Percentiles rank a stretch among this genome's conserved stretches.
These are phyloP conservation scores for Actinemys pallida DNA, from an alignment of 2,113 vertebrate genomes.

Conservation along the genomic window DNA sequence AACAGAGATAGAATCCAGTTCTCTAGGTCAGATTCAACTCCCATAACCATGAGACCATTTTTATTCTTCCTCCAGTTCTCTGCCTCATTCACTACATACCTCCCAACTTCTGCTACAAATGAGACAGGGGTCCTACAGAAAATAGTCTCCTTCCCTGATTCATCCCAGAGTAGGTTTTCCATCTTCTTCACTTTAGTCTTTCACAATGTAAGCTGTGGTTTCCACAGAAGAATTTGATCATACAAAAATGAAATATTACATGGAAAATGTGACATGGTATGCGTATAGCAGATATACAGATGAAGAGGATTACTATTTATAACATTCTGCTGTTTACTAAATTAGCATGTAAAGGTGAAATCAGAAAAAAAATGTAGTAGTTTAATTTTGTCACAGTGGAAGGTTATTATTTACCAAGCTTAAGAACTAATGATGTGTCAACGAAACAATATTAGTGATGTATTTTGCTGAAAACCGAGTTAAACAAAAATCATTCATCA, in stretches of 20 bases:
- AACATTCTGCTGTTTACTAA: neutral
- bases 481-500: slow-evolving; percentile 25
- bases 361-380: neutral
- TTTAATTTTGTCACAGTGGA: slow-evolving; percentile 1
- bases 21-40: neutral
- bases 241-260: neutral
- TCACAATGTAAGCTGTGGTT: neutral
- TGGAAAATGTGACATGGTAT: neutral
- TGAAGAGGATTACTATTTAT: neutral
- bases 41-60: neutral
- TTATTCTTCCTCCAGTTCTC: neutral
- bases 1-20: neutral
- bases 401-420: neutral
- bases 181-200: neutral
- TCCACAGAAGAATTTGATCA: neutral
- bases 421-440: slow-evolving; percentile 36
- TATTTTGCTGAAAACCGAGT: slow-evolving; percentile 25
- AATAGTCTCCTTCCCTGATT: neutral
- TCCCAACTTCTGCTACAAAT: neutral
- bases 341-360: neutral
- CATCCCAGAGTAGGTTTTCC: neutral
- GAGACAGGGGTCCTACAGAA: neutral
- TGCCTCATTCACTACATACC: neutral
- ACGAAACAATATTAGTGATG: neutral
- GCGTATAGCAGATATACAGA: neutral